phyloP scores from a whole-genome alignment of 2,797 vertebrate species.

The Myiothlypis coronata region DNA sequence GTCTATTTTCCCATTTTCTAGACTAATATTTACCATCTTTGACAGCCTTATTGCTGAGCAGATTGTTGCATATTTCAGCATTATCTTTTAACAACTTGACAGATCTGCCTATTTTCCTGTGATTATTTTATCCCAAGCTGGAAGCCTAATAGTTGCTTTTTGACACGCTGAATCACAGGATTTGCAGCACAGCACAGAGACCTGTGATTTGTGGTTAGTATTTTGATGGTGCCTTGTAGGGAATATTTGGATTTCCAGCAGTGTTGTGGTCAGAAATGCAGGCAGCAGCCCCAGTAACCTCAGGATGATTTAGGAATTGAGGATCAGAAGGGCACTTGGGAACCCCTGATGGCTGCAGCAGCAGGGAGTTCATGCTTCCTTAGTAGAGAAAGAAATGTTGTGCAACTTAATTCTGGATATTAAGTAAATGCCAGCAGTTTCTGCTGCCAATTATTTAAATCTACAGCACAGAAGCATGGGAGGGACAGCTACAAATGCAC shows the following conservation, averaged over 20 bases:
- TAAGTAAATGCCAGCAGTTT: neutral
- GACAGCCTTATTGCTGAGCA: constrained; percentile 30
- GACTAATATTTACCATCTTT: constrained; percentile 60
- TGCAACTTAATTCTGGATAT: neutral
- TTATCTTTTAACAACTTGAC: constrained; percentile 67
- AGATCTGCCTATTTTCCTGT: constrained; percentile 60
- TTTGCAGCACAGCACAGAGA: neutral
- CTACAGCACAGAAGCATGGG: neutral
- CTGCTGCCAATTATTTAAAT: neutral
- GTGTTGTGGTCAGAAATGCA: neutral
- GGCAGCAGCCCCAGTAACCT: neutral
- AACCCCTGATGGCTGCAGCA: neutral
- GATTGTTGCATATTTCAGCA: constrained; percentile 58
- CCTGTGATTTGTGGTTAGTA: constrained; percentile 24
- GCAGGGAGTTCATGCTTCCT: neutral
- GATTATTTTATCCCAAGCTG: constrained; percentile 54
- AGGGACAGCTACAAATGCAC: neutral
- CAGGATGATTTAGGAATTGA: neutral
- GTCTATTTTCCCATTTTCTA: constrained; percentile 28
- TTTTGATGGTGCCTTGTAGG: neutral
- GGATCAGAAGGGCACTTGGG: neutral
- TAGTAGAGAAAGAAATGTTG: neutral
- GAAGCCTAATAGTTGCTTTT: constrained; percentile 48
- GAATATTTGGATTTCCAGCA: neutral
- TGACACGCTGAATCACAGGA: constrained; percentile 30